Evolutionary conservation across 2,797 vertebrate species (phyloP).

Genomic region (Schizothorax lantsangensis): DNA sequence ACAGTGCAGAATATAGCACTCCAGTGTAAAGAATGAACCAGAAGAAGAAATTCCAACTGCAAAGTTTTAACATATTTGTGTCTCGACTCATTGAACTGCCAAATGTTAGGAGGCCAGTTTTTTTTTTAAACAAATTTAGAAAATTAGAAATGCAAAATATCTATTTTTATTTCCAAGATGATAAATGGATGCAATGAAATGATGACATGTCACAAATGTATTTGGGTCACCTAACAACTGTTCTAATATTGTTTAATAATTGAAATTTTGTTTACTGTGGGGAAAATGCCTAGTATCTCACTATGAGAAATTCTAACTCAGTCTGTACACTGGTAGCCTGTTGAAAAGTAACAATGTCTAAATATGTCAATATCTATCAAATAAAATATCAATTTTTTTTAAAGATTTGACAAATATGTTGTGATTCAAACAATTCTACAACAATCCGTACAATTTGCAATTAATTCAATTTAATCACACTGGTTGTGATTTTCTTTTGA

Average conservation of each 20-base stretch:
- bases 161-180: not conserved
- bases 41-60: not conserved
- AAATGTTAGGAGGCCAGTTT: not conserved
- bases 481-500: not conserved
- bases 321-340: not conserved
- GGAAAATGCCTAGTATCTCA: not conserved
- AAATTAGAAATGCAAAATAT: not conserved
- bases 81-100: not conserved
- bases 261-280: not conserved
- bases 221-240: not conserved
- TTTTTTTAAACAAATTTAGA: not conserved
- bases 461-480: not conserved
- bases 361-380: not conserved
- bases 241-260: not conserved
- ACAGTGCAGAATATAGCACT: not conserved
- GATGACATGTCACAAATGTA: not conserved
- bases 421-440: constrained; percentile 1
- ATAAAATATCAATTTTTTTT: not conserved
- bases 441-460: not conserved
- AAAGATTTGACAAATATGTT: not conserved
- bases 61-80: not conserved
- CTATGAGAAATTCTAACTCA: not conserved
- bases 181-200: not conserved
- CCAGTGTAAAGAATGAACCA: not conserved
- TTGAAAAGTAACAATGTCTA: not conserved